Evolutionary conservation across 2,797 vertebrate genomes (phyloP), one percentile per base, ranked within the genome.

Genomic region (Rhabdomys pumilio): DNA sequence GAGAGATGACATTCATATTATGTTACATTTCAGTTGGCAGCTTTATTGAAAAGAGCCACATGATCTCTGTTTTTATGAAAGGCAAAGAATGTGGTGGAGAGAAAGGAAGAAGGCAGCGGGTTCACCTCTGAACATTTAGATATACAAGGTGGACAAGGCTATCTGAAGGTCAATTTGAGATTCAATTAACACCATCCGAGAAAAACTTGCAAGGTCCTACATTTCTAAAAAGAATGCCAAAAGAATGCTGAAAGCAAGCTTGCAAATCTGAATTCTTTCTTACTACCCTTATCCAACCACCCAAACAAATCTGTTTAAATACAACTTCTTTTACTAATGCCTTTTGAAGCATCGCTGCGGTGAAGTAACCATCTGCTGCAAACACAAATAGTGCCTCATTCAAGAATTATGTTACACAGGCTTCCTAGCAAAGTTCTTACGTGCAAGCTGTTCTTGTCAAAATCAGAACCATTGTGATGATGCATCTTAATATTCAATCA

Each of bases 381-480:
- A 98, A 96, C 24, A 97, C 97, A 98, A 98, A 98, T 95, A 97
- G 97, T 98, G 97, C 97, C 93, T 94, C 92, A 96, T 92, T 98
- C 97, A 94, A 96, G 98, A 98, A 98, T 98, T 96, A 98, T 97
- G 97, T 98, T 97, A 98, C 91, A 97, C 97, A 98, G 98, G 92
- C 98, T 98, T 97, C 93, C 96, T 97, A 92, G 97, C 96, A 97
- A 98, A 98, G 96, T 98, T 97, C 97, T 98, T 98, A 96, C 95
- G 79, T 84, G 93, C 99, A 99, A 99, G 98, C 98, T 99, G 98
- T 98, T 99, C 98, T 98, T 98, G 98, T 98, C 98, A 99, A 97
- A 98, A 98, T 95, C 98, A 88, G 98, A 98, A 98, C 97, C 97
- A 98, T 98, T 98, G 98, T 97, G 97, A 98, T 98, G 98, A 98